These are phyloP conservation scores for Columbina picui DNA, from an alignment of 2,113 vertebrate genomes.

Conservation along the genomic window DNA sequence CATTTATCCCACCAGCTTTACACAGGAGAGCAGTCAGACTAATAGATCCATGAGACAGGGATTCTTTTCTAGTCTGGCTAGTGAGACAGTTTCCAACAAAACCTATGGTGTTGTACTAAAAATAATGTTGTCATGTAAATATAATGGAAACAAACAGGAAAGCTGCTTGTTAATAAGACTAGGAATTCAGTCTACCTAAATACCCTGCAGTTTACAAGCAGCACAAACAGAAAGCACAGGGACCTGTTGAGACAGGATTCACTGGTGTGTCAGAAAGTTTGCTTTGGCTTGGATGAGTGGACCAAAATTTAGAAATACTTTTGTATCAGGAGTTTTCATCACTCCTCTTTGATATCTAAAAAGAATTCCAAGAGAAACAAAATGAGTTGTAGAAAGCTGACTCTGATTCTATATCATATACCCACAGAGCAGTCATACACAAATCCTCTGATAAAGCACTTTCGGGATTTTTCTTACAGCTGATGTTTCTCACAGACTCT, in stretches of 20 bases:
- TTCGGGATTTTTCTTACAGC: background rate
- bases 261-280: background rate
- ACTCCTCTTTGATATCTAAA: background rate
- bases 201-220: background rate
- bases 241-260: background rate
- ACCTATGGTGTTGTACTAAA: background rate
- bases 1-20: background rate
- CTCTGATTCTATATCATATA: background rate
- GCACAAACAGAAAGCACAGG: background rate
- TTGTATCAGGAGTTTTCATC: background rate
- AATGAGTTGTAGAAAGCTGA: background rate
- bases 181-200: background rate
- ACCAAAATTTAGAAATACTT: background rate
- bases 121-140: background rate
- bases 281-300: background rate
- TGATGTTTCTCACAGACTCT: background rate
- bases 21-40: background rate
- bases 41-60: background rate
- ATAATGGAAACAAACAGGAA: background rate
- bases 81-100: background rate
- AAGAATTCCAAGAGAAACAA: background rate
- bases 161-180: background rate
- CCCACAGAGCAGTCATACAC: background rate
- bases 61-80: background rate
- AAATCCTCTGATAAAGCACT: background rate